phyloP scores from a whole-genome alignment of 2,888 invertebrate species.

The Tenthredo notha region DNA sequence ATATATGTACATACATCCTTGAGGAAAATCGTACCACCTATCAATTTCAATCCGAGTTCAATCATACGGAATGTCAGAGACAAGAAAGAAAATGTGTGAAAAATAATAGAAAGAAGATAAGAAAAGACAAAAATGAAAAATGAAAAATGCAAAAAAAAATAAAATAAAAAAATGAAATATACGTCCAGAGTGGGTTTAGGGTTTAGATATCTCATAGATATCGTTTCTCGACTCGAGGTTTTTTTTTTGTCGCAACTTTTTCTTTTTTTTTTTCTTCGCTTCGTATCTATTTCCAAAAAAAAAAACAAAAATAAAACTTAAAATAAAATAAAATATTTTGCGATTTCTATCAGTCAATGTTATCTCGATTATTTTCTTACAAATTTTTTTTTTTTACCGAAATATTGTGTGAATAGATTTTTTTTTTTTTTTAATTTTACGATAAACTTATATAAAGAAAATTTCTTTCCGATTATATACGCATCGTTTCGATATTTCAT shows the following conservation, averaged over 20 bases:
- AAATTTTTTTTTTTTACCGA: too few relatives aligned
- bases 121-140: not conserved
- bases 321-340: too few relatives aligned
- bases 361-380: too few relatives aligned
- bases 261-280: not conserved
- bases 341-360: too few relatives aligned
- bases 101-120: not conserved
- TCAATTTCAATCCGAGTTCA: constrained; percentile 39
- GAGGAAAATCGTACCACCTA: not conserved
- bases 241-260: not conserved
- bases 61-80: constrained; percentile 26
- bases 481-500: too few relatives aligned
- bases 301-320: too few relatives aligned
- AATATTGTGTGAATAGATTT: too few relatives aligned
- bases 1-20: too few relatives aligned
- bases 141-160: not conserved
- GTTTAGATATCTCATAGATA: not conserved
- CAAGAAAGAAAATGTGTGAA: not conserved
- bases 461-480: too few relatives aligned
- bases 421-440: too few relatives aligned
- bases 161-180: not conserved
- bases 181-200: not conserved
- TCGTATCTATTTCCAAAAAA: not conserved
- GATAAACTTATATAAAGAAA: too few relatives aligned
- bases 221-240: not conserved